Conservation (phyloP, 2,888 invertebrate species). For the Hirtodrosophila cameraria region DNA sequence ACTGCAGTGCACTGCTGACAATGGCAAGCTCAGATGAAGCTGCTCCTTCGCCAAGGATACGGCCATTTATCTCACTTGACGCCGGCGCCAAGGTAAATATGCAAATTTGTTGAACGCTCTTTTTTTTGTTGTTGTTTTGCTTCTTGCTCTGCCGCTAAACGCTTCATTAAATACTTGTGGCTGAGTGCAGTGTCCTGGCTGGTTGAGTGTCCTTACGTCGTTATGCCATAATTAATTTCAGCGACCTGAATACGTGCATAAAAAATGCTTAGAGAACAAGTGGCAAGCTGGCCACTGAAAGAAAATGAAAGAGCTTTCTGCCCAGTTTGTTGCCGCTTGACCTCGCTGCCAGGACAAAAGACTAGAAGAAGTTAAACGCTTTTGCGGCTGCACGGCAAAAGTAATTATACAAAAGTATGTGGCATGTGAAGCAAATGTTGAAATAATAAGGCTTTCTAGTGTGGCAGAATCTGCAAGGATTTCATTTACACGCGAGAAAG, state of each 20-base stretch:
- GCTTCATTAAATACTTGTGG: slow-evolving; percentile 76
- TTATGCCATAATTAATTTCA: slow-evolving; percentile 76
- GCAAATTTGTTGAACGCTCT: slow-evolving; percentile 50
- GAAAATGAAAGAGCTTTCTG: not conserved
- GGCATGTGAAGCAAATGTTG: slow-evolving; percentile 26
- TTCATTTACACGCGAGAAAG: slow-evolving; percentile 36
- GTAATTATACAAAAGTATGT: slow-evolving; percentile 42
- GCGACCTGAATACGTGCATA: slow-evolving; percentile 55
- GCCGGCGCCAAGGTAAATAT: slow-evolving; percentile 57
- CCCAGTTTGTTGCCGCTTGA: slow-evolving; percentile 27
- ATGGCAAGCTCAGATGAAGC: slow-evolving; percentile 10
- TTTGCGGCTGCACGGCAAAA: slow-evolving; percentile 14
- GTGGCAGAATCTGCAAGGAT: slow-evolving; percentile 40
- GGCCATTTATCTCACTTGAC: slow-evolving; percentile 73
- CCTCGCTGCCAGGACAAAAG: slow-evolving; percentile 35
- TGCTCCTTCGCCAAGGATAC: slow-evolving; percentile 50
- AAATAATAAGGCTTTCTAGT: slow-evolving; percentile 32
- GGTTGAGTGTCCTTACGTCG: slow-evolving; percentile 59
- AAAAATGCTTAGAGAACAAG: slow-evolving; percentile 32
- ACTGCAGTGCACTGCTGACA: slow-evolving; percentile 31
- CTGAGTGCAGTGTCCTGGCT: slow-evolving; percentile 48
- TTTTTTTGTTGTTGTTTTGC: slow-evolving; percentile 18
- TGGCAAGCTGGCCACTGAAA: not conserved
- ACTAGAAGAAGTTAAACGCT: slow-evolving; percentile 24
- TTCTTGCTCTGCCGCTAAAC: slow-evolving; percentile 45